Base-by-base conservation (phyloP, 2,888 invertebrate genomes). In the Amiota minor region DNA sequence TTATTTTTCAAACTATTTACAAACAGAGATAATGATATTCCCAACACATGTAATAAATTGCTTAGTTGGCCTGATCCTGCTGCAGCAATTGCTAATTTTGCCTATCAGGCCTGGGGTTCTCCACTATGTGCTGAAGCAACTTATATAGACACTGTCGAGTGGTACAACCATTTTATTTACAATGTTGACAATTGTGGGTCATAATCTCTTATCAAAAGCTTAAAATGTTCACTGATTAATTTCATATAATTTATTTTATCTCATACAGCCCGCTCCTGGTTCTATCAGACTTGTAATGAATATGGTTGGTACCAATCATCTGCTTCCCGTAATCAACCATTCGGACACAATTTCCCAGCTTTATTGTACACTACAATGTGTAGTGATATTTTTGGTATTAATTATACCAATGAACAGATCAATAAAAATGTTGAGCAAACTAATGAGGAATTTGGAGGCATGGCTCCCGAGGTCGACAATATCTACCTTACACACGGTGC, bases 301-400 rank as follows among this genome's bases (percentile, higher is more conserved):
- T 96, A 93, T 88, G 97, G 96, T 71, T 96, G 93, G 91, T 96
- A 92, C 89, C 96, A 96, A 90, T 93, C 94, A 2, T 93, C 95
- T 0, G 92, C 90, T 75, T 92, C 93, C 12, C 68, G 81, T 0
- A 85, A 90, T 0, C 93, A 93, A 75, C 93, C 94, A 0, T 92
- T 92, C 14, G 89, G 89, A 20, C 81, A 64, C 8, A 84, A 80
- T 50, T 88, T 88, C 73, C 89, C 89, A 1, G 82, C 80, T n/a
- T 75, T 79, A 2, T 73, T 87, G 2, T 86, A 87, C 64, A 78
- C 82, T 11, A 81, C 77, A n/a, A 53, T 86, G 11, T 90, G 90
- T 73, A 71, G 75, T 1, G 89, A 89, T 75, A 72, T 84, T 47
- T 90, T 86, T 62, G 82, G 85, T 56, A 71, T 78, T 1, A 71